phyloP scores from a whole-genome alignment of 2,888 invertebrate genomes.

The Dynastes maya region DNA sequence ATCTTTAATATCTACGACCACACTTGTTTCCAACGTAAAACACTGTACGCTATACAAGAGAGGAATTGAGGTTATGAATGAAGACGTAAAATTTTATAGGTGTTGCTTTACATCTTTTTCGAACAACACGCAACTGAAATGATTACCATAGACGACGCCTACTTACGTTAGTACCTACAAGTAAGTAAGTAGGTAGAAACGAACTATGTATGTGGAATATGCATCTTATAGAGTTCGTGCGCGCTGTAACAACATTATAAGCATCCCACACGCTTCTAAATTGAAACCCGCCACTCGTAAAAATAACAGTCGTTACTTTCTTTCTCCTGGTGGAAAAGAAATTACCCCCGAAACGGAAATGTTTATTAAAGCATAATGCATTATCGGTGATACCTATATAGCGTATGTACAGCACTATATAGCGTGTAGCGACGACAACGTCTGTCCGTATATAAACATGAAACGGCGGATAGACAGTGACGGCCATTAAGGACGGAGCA shows the following conservation, averaged over 20 bases:
- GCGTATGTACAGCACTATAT: too few relatives aligned
- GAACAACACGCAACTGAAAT: not conserved
- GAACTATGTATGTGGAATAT: not conserved
- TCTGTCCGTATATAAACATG: constrained; percentile 16
- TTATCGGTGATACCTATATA: constrained; percentile 13
- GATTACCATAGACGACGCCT: not conserved
- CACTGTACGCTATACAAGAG: too few relatives aligned
- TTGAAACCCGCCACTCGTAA: constrained; percentile 18
- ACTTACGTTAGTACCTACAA: not conserved
- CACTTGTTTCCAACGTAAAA: too few relatives aligned
- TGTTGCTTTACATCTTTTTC: not conserved
- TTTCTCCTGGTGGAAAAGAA: constrained; percentile 3
- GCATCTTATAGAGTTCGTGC: not conserved
- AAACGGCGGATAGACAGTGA: constrained; percentile 38
- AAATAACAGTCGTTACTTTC: constrained; percentile 14
- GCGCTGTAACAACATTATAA: not conserved
- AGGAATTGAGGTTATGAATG: not conserved
- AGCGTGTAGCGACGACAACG: not conserved
- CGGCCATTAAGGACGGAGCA: constrained; percentile 19
- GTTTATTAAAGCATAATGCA: constrained; percentile 44
- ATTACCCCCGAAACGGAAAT: constrained; percentile 22
- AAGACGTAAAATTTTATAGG: not conserved
- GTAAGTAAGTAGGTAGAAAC: not conserved
- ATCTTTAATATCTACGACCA: too few relatives aligned
- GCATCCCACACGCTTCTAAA: not conserved